phyloP scores from a whole-genome alignment of 2,888 invertebrate genomes.

The Sthenelais limicola region DNA sequence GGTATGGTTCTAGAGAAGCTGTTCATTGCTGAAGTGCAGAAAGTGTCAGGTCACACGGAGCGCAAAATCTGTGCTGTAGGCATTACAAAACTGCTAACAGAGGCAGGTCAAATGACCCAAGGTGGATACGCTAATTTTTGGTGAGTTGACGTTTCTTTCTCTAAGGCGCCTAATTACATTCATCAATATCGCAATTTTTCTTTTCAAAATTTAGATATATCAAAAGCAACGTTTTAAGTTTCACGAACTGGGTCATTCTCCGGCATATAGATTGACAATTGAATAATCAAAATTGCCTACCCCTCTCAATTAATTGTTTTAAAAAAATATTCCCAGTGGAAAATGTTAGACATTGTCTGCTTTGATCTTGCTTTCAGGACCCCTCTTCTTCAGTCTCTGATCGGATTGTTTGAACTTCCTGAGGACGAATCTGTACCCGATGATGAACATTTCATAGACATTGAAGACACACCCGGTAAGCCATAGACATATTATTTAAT shows the following conservation, averaged over 20 bases:
- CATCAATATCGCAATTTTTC: too few species aligned
- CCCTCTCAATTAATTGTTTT: too few species aligned
- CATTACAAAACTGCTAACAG: constrained; percentile 86
- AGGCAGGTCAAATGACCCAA: constrained; percentile 79
- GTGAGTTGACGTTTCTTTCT: too few species aligned
- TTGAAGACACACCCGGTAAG: constrained; percentile 85
- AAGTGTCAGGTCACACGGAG: constrained; percentile 86
- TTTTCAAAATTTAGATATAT: too few species aligned
- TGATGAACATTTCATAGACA: constrained; percentile 87
- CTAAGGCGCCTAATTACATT: too few species aligned
- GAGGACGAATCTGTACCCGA: constrained; percentile 83
- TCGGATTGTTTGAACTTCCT: constrained; percentile 91
- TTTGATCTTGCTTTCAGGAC: constrained; percentile 68
- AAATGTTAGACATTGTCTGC: background rate
- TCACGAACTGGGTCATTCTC: too few species aligned
- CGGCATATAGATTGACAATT: background rate
- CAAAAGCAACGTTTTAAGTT: too few species aligned
- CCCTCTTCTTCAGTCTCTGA: constrained; percentile 79
- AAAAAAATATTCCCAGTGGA: too few species aligned
- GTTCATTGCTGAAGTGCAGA: constrained; percentile 87
- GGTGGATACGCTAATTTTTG: constrained; percentile 78
- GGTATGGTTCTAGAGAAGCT: constrained; percentile 95
- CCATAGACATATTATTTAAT: too few species aligned
- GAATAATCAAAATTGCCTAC: background rate
- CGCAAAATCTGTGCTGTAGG: constrained; percentile 94